Evolutionary conservation across 2,888 invertebrate genomes (phyloP).

Genomic region (Phlogophora meticulosa): DNA sequence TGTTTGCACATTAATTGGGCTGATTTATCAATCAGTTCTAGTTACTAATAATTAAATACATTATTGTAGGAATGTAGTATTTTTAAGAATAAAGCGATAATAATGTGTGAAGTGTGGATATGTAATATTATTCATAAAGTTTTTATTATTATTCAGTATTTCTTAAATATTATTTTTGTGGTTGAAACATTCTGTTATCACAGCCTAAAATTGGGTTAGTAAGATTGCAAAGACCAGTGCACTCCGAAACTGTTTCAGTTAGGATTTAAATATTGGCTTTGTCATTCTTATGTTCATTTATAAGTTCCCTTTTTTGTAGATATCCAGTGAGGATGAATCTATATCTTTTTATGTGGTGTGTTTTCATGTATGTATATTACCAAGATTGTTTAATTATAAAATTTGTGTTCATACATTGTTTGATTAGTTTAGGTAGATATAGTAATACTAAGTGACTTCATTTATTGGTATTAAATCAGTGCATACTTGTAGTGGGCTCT

Average conservation of each 20-base stretch:
- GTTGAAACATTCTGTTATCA: conserved; percentile 11
- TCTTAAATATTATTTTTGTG: conserved; percentile 45
- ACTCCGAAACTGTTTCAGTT: not conserved
- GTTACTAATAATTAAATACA: conserved; percentile 7
- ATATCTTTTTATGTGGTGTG: conserved; percentile 6
- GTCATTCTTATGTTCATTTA: conserved; percentile 18
- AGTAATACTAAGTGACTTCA: conserved; percentile 15
- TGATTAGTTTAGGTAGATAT: conserved; percentile 16
- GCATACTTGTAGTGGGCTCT: conserved; percentile 29
- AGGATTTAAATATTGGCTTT: not conserved
- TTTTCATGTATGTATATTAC: conserved; percentile 20
- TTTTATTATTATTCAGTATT: conserved; percentile 29
- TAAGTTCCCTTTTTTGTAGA: not conserved
- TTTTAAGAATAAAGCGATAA: conserved; percentile 34
- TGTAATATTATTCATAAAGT: not conserved
- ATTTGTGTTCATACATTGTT: conserved; percentile 7
- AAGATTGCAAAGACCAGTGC: conserved; percentile 11
- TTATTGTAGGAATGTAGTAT: conserved; percentile 31
- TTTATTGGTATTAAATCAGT: conserved; percentile 21
- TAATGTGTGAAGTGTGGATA: conserved; percentile 14
- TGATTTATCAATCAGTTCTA: conserved; percentile 23
- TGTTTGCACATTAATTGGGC: no score
- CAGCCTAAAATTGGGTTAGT: not conserved
- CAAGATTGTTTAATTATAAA: conserved; percentile 3
- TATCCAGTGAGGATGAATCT: conserved; percentile 2